A percentile compares a stretch with the other conserved stretches of the same genome.
phyloP scores from a whole-genome alignment of 1,140 invertebrate genomes.

The Trissolcus basalis region DNA sequence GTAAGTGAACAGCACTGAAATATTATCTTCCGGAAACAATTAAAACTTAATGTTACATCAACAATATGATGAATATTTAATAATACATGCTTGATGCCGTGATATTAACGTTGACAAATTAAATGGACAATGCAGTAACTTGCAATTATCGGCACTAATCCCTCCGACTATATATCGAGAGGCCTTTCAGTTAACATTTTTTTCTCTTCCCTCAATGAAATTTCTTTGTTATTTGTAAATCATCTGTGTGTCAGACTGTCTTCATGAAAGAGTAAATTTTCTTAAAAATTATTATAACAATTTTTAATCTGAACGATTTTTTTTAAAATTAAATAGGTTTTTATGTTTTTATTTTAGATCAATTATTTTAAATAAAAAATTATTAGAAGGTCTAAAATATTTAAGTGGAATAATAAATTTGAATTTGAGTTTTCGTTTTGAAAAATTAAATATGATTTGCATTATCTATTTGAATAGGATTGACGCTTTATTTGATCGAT shows the following conservation, averaged over 20 bases:
- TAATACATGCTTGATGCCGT: slow-evolving; percentile 25
- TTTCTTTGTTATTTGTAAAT: not conserved
- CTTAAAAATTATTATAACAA: too few relatives aligned
- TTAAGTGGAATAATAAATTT: too few relatives aligned
- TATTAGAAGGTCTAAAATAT: too few relatives aligned
- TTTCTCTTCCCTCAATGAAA: too few relatives aligned
- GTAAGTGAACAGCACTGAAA: slow-evolving; percentile 29
- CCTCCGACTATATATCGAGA: not conserved
- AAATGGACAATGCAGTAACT: slow-evolving; percentile 31
- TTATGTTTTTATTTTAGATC: too few relatives aligned
- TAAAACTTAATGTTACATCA: slow-evolving; percentile 54
- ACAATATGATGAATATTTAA: slow-evolving; percentile 50
- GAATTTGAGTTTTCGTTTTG: not conserved
- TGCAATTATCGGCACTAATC: slow-evolving; percentile 32
- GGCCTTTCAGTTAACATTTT: not conserved
- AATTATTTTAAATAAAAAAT: too few relatives aligned
- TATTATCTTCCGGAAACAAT: slow-evolving; percentile 49
- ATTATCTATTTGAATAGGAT: slow-evolving; percentile 31
- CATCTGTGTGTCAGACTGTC: not conserved
- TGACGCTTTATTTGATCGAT: slow-evolving; percentile 50
- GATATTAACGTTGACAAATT: slow-evolving; percentile 55
- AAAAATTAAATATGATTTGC: slow-evolving; percentile 10
- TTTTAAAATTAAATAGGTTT: too few relatives aligned
- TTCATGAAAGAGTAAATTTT: not conserved
- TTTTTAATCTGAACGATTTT: too few relatives aligned